phyloP scores from a whole-genome alignment of 2,797 vertebrate species.

The Rhinophrynus dorsalis region DNA sequence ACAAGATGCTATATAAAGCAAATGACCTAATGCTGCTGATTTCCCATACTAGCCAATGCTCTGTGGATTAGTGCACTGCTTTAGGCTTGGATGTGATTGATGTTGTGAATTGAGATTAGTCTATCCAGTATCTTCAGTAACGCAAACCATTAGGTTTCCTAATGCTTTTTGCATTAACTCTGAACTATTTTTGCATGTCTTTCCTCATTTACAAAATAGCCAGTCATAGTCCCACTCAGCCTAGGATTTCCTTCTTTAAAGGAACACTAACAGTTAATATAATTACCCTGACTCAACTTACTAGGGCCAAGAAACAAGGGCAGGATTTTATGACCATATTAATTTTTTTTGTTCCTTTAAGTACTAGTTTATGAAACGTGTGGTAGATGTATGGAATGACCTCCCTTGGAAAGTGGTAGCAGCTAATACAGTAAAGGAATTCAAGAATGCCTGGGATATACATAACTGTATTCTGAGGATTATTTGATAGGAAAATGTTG shows the following conservation, averaged over 20 bases:
- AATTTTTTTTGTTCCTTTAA: not conserved
- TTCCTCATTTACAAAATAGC: not conserved
- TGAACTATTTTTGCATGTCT: constrained; percentile 8
- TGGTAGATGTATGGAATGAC: too few species aligned
- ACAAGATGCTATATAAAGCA: constrained; percentile 27
- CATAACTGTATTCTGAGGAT: too few species aligned
- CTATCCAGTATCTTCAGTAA: not conserved
- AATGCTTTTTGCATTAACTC: constrained; percentile 42
- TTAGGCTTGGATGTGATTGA: constrained; percentile 35
- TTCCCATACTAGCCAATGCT: constrained; percentile 29
- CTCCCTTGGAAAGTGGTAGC: too few species aligned
- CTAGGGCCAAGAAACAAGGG: too few species aligned
- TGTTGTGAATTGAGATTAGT: constrained; percentile 21
- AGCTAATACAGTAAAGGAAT: too few species aligned
- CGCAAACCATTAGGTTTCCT: constrained; percentile 20
- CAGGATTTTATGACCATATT: too few species aligned
- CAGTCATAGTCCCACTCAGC: not conserved
- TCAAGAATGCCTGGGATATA: too few species aligned
- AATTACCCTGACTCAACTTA: too few species aligned
- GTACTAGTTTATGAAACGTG: too few species aligned
- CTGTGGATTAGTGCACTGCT: constrained; percentile 25
- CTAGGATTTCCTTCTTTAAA: constrained; percentile 9
- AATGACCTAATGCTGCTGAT: constrained; percentile 45
- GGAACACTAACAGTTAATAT: too few species aligned
- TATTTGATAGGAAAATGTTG: too few species aligned